A percentile compares a stretch with the other conserved stretches of the same genome.
Conservation (phyloP, 2,888 invertebrate genomes). For the Ormyrus rosae region DNA sequence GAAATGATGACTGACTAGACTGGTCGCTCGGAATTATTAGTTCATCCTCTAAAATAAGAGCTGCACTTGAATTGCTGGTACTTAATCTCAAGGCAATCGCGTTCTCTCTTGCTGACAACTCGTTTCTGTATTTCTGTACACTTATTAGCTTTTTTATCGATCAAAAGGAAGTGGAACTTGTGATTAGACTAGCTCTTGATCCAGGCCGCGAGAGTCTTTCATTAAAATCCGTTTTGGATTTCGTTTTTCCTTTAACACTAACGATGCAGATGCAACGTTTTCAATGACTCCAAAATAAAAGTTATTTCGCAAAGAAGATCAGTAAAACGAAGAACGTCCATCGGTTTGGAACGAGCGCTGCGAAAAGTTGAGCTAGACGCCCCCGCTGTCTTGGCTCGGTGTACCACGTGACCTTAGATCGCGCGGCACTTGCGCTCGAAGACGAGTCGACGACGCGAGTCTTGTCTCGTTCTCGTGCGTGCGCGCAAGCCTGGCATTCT, state of each 20-base stretch:
- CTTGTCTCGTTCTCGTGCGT: not conserved
- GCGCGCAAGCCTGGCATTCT: not conserved
- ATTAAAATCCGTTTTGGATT: conserved; percentile 12
- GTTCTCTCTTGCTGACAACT: no score
- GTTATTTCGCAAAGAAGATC: no score
- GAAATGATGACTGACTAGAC: no score
- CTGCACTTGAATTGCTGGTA: no score
- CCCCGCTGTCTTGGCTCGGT: not conserved
- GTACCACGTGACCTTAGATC: no score
- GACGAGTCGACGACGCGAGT: conserved; percentile 5
- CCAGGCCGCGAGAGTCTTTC: conserved; percentile 43
- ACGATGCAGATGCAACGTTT: no score
- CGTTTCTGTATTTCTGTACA: no score
- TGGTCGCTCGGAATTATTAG: no score
- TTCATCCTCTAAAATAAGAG: no score
- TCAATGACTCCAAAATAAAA: no score
- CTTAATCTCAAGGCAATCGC: no score
- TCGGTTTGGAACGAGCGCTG: conserved; percentile 16
- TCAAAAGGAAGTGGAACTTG: no score
- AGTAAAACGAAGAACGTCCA: conserved; percentile 11
- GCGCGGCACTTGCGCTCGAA: not conserved
- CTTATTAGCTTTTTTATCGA: not conserved
- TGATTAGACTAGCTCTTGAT: not conserved
- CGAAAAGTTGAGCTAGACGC: conserved; percentile 35
- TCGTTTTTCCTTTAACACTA: conserved; percentile 5